Evolutionary conservation across 2,797 vertebrate genomes (phyloP), one percentile per base, ranked within the genome.

Genomic region (Pseudochaenichthys georgianus): DNA sequence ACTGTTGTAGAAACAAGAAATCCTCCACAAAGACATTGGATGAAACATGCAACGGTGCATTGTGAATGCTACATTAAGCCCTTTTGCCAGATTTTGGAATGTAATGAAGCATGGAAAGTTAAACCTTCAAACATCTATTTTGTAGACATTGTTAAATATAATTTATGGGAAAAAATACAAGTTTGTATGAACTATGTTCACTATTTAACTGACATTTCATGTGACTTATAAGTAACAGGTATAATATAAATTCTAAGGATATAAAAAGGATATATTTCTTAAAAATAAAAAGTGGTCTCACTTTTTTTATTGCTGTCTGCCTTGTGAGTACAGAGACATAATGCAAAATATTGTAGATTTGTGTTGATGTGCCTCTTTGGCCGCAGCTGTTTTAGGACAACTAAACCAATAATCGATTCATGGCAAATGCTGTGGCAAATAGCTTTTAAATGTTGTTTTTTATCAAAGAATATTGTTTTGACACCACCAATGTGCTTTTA

Each of bases 41-140:
- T 73, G 83, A 83, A 81, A 87, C 85, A 82, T 85, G 78, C 84
- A 62, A 74, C 43, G 23, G 77, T 85, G 75, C 76, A 54, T 68
- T 80, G 65, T 80, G 76, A 70, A 88, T 90, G 89, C 91, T 92
- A 92, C 87, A 81, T 92, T 89, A 92, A 93, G 92, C 93, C 93
- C 92, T 93, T 92, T 73, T 87, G 87, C 80, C 85, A 80, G 81
- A 89, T 88, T 85, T 75, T 86, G 90, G 92, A 93, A 92, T 91
- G 91, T 94, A 87, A 88, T 91, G 89, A 94, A 93, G 88, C 87
- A 89, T 87, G 85, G 67, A 82, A 81, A 67, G 74, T 81, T 65
- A 77, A 31, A 77, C 60, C 76, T 77, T 80, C 31, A 68, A 73
- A 79, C 74, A 70, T 70, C 45, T 6, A 23, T 66, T 77, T 70